Percentiles rank a stretch among this genome's conserved stretches.
Evolutionary conservation across 2,888 invertebrate species (phyloP).

Genomic region (Bhutanitis thaidina): DNA sequence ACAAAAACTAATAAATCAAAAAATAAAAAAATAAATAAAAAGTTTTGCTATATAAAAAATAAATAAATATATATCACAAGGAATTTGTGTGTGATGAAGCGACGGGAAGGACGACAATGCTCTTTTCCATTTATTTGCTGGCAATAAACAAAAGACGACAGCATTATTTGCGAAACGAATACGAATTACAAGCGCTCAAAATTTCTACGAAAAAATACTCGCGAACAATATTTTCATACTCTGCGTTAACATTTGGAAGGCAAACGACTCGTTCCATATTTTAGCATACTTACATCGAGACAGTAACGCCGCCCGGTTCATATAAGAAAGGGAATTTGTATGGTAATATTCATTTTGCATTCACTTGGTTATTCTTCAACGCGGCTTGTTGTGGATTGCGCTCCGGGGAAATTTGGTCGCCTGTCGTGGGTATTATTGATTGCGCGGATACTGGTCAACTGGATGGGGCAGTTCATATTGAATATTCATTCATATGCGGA

Average conservation of each 20-base stretch:
- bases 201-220: neutral
- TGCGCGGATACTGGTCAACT: constrained; percentile 29
- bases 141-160: neutral
- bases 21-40: too few relatives aligned
- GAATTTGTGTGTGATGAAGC: too few relatives aligned
- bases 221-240: constrained; percentile 28
- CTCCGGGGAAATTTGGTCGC: constrained; percentile 70
- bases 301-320: constrained; percentile 62
- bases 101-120: too few relatives aligned
- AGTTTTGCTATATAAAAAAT: too few relatives aligned
- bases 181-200: neutral
- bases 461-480: constrained; percentile 8
- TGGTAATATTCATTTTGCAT: constrained; percentile 80
- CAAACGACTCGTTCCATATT: constrained; percentile 65
- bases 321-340: constrained; percentile 75
- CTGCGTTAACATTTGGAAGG: constrained; percentile 51
- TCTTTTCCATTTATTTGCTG: too few relatives aligned
- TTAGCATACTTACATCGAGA: constrained; percentile 69
- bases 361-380: constrained; percentile 51
- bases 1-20: too few relatives aligned
- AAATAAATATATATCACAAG: too few relatives aligned
- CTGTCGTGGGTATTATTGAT: constrained; percentile 52
- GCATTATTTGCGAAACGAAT: neutral
- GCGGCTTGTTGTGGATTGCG: constrained; percentile 66
- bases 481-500: neutral